These are phyloP conservation scores for Trididemnum miniatum DNA, from an alignment of 23 tunicate genomes.

Conservation along the genomic window DNA sequence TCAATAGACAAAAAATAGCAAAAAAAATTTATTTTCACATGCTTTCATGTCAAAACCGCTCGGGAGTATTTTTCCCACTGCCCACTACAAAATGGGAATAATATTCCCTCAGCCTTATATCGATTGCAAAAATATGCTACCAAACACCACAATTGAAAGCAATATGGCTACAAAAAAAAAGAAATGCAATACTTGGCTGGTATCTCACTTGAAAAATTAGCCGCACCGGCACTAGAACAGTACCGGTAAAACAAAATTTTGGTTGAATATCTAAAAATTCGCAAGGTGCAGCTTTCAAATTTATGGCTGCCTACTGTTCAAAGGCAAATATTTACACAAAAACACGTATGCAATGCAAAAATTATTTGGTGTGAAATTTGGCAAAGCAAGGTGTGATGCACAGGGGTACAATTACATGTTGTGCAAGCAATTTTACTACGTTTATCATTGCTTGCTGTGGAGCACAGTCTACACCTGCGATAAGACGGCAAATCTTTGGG, in stretches of 20 bases:
- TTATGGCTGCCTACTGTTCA: background rate
- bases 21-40: background rate
- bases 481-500: background rate
- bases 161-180: background rate
- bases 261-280: too few species aligned
- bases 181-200: background rate
- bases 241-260: too few species aligned
- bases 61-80: slow-evolving; percentile 16
- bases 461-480: slow-evolving; percentile 17
- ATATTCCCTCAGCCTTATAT: slow-evolving; percentile 2
- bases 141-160: background rate
- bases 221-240: too few species aligned
- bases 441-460: slow-evolving; percentile 13
- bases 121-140: background rate
- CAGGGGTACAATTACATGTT: slow-evolving; percentile 20
- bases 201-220: background rate
- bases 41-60: slow-evolving; percentile 6
- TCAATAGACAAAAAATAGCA: background rate
- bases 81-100: background rate
- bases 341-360: too few species aligned
- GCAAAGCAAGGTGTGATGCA: slow-evolving; percentile 27
- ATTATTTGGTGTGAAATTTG: slow-evolving; percentile 15
- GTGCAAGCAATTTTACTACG: slow-evolving; percentile 18
- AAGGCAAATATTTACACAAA: background rate
- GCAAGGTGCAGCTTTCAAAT: too few species aligned